Percentiles rank a stretch among this genome's conserved stretches.
Conservation (phyloP, 2,797 vertebrate species). For the Aphelocoma californica region DNA sequence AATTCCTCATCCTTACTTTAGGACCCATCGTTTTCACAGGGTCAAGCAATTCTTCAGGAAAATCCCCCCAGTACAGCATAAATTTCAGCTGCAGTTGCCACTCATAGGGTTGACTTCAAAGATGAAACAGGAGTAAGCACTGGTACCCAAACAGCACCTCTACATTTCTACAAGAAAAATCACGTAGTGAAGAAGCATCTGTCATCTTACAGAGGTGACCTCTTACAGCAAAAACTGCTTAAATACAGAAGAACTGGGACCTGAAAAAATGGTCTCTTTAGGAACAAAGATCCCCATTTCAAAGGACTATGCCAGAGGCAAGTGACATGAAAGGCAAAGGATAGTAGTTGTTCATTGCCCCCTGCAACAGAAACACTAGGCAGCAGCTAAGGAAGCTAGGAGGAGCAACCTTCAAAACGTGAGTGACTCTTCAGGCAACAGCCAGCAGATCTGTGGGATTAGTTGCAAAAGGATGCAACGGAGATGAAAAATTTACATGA, state of each 20-base stretch:
- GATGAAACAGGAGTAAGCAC: not conserved
- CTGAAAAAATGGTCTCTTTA: not conserved
- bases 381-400: not conserved
- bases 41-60: not conserved
- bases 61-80: not conserved
- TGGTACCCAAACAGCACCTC: not conserved
- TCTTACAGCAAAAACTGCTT: not conserved
- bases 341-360: not conserved
- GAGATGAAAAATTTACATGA: not conserved
- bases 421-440: not conserved
- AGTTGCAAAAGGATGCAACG: not conserved
- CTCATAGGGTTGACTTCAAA: not conserved
- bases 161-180: not conserved
- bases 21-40: not conserved
- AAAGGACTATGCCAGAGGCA: not conserved
- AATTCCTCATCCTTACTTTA: not conserved
- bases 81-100: not conserved
- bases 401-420: not conserved
- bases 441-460: not conserved
- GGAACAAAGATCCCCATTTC: not conserved
- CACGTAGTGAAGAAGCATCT: not conserved
- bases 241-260: not conserved
- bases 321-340: not conserved
- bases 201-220: not conserved
- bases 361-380: not conserved